A percentile compares a stretch with the other conserved stretches of the same genome.
Conservation (phyloP, 2,888 invertebrate species). For the Lasioglossum vierecki region DNA sequence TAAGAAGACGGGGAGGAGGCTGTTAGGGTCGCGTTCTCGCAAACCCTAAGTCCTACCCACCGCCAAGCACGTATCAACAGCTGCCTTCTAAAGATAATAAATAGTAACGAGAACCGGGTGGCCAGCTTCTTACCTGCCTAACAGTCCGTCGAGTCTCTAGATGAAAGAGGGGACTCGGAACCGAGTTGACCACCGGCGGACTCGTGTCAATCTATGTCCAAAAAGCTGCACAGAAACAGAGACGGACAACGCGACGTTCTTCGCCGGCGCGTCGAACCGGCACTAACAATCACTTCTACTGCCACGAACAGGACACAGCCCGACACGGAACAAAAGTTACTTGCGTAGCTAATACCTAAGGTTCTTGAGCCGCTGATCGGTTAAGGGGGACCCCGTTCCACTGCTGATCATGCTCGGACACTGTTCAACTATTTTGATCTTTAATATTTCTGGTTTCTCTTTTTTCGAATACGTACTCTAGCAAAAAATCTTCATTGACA, state of each 20-base stretch:
- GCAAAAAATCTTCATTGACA: not conserved
- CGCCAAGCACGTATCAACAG: constrained; percentile 70
- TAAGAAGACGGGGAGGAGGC: constrained; percentile 35
- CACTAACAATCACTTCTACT: constrained; percentile 39
- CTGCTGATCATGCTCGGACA: not conserved
- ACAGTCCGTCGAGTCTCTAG: constrained; percentile 13
- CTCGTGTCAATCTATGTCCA: constrained; percentile 43
- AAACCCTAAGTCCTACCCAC: constrained; percentile 32
- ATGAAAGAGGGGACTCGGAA: constrained; percentile 1
- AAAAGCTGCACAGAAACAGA: constrained; percentile 60
- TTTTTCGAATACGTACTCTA: not conserved
- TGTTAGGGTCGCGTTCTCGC: not conserved
- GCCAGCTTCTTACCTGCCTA: constrained; percentile 65
- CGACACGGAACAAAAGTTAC: constrained; percentile 1
- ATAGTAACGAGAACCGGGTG: constrained; percentile 53
- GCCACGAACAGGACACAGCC: constrained; percentile 53
- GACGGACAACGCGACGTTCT: constrained; percentile 50
- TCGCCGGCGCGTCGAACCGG: constrained; percentile 22
- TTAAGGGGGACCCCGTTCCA: not conserved
- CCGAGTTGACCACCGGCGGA: constrained; percentile 60
- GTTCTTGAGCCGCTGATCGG: constrained; percentile 6
- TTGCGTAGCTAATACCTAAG: constrained; percentile 14
- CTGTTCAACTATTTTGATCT: not conserved
- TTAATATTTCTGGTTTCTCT: not conserved
- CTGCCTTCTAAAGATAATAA: constrained; percentile 63